Evolutionary conservation across 2,797 vertebrate species (phyloP).

Genomic region (Oreonectes daqikongensis): DNA sequence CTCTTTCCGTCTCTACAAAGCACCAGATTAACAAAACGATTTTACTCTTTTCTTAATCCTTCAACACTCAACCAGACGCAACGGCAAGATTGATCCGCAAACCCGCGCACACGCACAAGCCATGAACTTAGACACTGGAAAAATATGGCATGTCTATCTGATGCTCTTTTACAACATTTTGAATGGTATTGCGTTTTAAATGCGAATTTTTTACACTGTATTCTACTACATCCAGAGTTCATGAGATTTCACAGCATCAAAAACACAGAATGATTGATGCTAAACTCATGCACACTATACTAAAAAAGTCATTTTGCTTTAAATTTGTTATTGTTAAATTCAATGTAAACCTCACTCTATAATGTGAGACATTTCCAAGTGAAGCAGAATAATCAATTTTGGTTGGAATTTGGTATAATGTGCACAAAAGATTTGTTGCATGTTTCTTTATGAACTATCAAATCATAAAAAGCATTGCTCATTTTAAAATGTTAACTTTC

Average conservation of each 20-base stretch:
- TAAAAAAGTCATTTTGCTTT: not conserved
- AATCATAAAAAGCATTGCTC: not conserved
- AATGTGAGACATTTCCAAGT: not conserved
- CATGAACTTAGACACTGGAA: not conserved
- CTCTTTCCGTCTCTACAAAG: slow-evolving; percentile 26
- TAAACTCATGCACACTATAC: no score
- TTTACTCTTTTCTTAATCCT: slow-evolving; percentile 50
- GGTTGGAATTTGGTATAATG: no score
- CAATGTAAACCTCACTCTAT: not conserved
- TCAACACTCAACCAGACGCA: slow-evolving; percentile 33
- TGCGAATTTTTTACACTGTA: not conserved
- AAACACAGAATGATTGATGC: not conserved
- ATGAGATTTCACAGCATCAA: not conserved
- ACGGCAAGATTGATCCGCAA: slow-evolving; percentile 23
- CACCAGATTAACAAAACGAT: slow-evolving; percentile 51
- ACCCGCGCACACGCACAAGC: not conserved
- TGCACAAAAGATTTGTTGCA: no score
- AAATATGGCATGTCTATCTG: not conserved
- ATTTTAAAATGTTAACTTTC: not conserved
- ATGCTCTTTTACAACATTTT: slow-evolving; percentile 19
- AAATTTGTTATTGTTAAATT: no score
- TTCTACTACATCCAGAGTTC: not conserved
- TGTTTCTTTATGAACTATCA: not conserved
- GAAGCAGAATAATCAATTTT: no score
- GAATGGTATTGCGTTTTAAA: not conserved